phyloP scores from a whole-genome alignment of 2,113 vertebrate species.

The Alethe castanea region DNA sequence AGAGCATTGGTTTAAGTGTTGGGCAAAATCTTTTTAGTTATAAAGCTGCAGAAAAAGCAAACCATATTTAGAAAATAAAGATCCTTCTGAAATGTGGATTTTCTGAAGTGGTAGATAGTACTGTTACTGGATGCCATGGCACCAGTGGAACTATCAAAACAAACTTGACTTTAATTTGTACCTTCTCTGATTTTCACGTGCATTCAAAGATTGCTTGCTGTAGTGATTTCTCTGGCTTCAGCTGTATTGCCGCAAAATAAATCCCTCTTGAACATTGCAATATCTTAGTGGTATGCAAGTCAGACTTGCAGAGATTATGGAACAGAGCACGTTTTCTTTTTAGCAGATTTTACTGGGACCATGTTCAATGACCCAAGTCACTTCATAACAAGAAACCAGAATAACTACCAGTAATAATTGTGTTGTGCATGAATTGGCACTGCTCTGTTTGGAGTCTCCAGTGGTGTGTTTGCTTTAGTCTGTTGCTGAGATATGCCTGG shows the following conservation, averaged over 20 bases:
- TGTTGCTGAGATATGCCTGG: not conserved
- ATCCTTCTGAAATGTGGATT: not conserved
- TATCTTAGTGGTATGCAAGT: not conserved
- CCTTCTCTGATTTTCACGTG: not conserved
- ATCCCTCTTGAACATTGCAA: not conserved
- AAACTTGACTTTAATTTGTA: not conserved
- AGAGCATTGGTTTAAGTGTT: not conserved
- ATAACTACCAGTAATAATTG: not conserved
- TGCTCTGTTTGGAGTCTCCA: not conserved
- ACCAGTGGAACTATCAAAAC: not conserved
- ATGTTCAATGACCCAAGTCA: not conserved
- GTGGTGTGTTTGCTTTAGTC: not conserved
- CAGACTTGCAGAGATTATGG: not conserved
- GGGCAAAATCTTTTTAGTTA: not conserved
- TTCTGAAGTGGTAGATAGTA: not conserved
- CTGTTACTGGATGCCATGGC: not conserved
- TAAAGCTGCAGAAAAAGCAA: not conserved
- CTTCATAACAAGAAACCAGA: not conserved
- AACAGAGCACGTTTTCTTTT: not conserved
- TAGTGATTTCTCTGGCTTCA: not conserved
- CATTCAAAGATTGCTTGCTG: not conserved
- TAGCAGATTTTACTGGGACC: not conserved
- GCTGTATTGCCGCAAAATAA: not conserved
- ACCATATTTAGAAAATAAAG: not conserved
- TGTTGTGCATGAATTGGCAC: not conserved